phyloP scores from a whole-genome alignment of 1,140 invertebrate genomes.

The Lucilia cuprina region DNA sequence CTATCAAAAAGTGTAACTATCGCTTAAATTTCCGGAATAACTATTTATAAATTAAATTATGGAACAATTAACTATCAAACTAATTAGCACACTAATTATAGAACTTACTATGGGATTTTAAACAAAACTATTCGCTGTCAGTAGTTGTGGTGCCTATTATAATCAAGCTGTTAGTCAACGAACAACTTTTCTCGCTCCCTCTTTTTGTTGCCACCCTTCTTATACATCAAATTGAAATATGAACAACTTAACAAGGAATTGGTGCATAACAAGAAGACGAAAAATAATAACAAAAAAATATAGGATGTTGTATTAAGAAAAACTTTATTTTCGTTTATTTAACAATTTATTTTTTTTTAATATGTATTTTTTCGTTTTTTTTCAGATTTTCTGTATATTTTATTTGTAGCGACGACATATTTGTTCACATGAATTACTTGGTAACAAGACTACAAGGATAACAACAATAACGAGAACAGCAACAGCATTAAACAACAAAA shows the following conservation, averaged over 20 bases:
- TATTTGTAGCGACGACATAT: not conserved
- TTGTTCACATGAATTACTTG: conserved; percentile 25
- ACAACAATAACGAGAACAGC: not conserved
- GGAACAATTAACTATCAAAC: too few relatives aligned
- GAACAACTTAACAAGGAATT: not conserved
- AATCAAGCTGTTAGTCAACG: too few relatives aligned
- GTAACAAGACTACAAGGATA: not conserved
- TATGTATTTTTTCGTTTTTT: not conserved
- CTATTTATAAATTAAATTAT: too few relatives aligned
- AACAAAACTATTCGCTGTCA: too few relatives aligned
- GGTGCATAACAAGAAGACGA: not conserved
- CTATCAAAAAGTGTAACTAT: too few relatives aligned
- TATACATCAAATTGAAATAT: not conserved
- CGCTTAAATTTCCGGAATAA: too few relatives aligned
- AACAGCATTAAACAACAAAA: not conserved
- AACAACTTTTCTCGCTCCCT: too few relatives aligned
- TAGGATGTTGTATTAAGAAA: conserved; percentile 25
- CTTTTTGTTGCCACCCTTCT: too few relatives aligned
- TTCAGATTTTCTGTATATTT: too few relatives aligned
- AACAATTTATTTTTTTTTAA: not conserved
- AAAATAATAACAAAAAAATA: not conserved
- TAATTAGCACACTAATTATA: too few relatives aligned
- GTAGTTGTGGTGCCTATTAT: too few relatives aligned
- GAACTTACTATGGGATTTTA: not conserved
- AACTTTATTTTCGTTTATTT: conserved; percentile 33